phyloP scores from a whole-genome alignment of 2,888 invertebrate genomes.

The Cyclophora albipunctata region DNA sequence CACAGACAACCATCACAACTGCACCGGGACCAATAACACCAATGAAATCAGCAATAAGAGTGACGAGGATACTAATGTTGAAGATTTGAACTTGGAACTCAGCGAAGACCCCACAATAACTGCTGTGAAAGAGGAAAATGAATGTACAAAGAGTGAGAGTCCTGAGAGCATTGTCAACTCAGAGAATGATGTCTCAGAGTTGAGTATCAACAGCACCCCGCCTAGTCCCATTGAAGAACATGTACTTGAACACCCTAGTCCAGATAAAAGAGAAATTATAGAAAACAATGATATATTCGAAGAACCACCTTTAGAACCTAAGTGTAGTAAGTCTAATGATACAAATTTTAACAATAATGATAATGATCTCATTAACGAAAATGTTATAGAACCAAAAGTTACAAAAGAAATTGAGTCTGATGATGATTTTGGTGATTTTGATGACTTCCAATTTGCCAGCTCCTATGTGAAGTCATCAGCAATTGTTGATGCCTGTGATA shows the following conservation, averaged over 20 bases:
- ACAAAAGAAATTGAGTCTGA: conserved; percentile 17
- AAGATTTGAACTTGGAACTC: conserved; percentile 53
- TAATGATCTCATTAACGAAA: conserved; percentile 1
- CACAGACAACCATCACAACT: conserved; percentile 7
- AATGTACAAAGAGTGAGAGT: conserved; percentile 16
- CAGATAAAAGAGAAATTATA: conserved; percentile 10
- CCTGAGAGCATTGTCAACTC: conserved; percentile 22
- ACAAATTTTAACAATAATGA: conserved; percentile 6
- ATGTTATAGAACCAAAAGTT: background rate
- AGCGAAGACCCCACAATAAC: conserved; percentile 30
- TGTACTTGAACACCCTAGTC: conserved; percentile 15
- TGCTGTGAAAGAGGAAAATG: conserved; percentile 23
- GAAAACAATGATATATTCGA: conserved; percentile 10
- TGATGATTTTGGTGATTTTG: conserved; percentile 72
- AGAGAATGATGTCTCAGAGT: conserved; percentile 21
- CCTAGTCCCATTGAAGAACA: conserved; percentile 16
- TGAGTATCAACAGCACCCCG: conserved; percentile 18
- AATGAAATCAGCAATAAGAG: conserved; percentile 28
- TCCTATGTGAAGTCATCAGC: conserved; percentile 24
- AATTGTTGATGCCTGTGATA: conserved; percentile 35
- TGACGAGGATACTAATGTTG: conserved; percentile 43
- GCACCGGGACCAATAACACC: conserved; percentile 16
- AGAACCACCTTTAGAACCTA: conserved; percentile 9
- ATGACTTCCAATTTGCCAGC: conserved; percentile 64
- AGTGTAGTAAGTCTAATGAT: conserved; percentile 3